These are phyloP conservation scores for Zosterops borbonicus DNA, from an alignment of 2,113 vertebrate species.

Conservation along the genomic window DNA sequence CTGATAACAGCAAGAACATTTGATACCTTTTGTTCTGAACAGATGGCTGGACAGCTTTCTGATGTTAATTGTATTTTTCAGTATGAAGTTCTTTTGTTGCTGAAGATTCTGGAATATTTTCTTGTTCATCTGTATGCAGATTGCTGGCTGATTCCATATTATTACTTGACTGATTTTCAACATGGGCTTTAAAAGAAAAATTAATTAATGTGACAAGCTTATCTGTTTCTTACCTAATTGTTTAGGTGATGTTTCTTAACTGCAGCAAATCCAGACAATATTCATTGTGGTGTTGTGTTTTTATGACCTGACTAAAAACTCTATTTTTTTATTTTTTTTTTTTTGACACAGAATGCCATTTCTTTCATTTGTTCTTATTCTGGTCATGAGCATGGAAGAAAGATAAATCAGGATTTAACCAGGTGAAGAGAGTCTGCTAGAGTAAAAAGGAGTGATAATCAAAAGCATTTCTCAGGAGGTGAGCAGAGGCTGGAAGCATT, in stretches of 20 bases:
- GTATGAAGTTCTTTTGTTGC: neutral
- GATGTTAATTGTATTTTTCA: neutral
- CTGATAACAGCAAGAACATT: neutral
- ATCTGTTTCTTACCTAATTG: neutral
- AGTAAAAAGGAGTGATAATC: neutral
- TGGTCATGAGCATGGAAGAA: neutral
- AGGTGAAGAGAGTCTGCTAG: neutral
- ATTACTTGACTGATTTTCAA: neutral
- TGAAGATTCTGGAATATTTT: neutral
- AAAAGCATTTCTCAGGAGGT: neutral
- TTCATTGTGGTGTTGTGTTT: neutral
- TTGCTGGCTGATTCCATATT: neutral
- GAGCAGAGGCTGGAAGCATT: neutral
- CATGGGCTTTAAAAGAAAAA: neutral
- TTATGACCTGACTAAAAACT: neutral
- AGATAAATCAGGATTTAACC: neutral
- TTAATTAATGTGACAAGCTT: neutral
- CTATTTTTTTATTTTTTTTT: neutral
- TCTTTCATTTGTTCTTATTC: neutral
- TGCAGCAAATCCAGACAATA: neutral
- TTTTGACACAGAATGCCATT: neutral
- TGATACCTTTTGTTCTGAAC: neutral
- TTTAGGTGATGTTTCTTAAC: neutral
- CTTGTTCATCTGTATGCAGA: constrained; percentile 3
- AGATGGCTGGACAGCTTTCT: constrained; percentile 8